These are phyloP conservation scores for Pygocentrus nattereri DNA, from an alignment of 2,797 vertebrate genomes.

Conservation along the genomic window DNA sequence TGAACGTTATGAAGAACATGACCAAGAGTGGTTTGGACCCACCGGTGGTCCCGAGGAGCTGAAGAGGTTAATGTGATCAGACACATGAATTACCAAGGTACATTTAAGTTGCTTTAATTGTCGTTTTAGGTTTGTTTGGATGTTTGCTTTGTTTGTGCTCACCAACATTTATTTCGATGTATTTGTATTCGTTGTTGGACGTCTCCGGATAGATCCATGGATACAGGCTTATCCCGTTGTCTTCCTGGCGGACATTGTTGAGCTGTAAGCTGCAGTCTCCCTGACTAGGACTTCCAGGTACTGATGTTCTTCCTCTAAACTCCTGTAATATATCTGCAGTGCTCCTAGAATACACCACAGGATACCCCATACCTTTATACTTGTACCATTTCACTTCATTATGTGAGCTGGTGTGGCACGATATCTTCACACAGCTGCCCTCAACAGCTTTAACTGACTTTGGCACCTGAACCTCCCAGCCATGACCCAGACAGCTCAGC, in stretches of 20 bases:
- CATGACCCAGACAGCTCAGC: constrained; percentile 21
- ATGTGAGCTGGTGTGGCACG: constrained; percentile 59
- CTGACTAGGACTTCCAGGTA: constrained; percentile 42
- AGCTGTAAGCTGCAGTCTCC: constrained; percentile 67
- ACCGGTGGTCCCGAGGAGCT: too few species aligned
- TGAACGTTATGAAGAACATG: too few species aligned
- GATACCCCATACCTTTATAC: neutral
- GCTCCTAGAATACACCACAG: constrained; percentile 35
- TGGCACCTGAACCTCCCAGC: constrained; percentile 43
- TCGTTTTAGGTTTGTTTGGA: too few species aligned
- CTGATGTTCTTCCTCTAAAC: constrained; percentile 62
- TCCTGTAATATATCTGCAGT: neutral
- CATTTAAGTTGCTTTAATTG: too few species aligned
- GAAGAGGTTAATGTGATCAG: too few species aligned
- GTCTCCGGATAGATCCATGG: neutral
- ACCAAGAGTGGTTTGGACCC: too few species aligned
- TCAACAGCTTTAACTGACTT: constrained; percentile 52
- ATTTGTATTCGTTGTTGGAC: neutral
- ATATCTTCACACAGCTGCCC: constrained; percentile 64
- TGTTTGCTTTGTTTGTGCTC: neutral
- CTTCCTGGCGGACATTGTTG: constrained; percentile 22
- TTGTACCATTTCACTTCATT: constrained; percentile 60
- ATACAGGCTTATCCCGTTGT: constrained; percentile 45
- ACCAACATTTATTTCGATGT: constrained; percentile 5
- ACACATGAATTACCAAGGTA: too few species aligned